Evolutionary conservation across 2,113 vertebrate genomes (phyloP).

Genomic region (Poecilia latipinna): DNA sequence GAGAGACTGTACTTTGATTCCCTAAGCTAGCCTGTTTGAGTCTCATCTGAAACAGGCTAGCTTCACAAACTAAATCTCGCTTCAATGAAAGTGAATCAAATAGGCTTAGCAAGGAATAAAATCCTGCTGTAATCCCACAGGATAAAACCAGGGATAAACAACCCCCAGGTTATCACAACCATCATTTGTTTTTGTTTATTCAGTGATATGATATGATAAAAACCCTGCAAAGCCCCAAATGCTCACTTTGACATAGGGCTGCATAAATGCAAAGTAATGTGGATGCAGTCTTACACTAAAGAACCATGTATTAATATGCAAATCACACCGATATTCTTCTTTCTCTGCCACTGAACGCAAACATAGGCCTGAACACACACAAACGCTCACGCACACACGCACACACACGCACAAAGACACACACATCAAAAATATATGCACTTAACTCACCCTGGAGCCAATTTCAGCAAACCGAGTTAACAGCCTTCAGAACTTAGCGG

Average conservation of each 20-base stretch:
- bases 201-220: constrained; percentile 1
- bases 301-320: constrained; percentile 13
- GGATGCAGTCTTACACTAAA: background rate
- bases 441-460: constrained; percentile 52
- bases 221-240: background rate
- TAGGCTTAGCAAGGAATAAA: background rate
- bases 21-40: no score
- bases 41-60: background rate
- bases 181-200: constrained; percentile 1
- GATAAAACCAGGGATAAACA: background rate
- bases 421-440: constrained; percentile 34
- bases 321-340: background rate
- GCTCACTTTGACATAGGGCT: background rate
- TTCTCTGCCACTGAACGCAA: constrained; percentile 10
- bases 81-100: no score
- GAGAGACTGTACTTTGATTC: background rate
- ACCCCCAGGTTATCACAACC: background rate
- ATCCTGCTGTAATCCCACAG: background rate
- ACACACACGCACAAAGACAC: background rate
- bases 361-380: background rate
- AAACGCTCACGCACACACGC: background rate
- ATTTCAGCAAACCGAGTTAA: constrained; percentile 54
- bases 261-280: background rate
- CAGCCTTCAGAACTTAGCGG: constrained; percentile 40
- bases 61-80: background rate